A percentile compares a stretch with the other conserved stretches of the same genome.
Evolutionary conservation across 2,797 vertebrate genomes (phyloP).

Genomic region (Thalassophryne amazonica): DNA sequence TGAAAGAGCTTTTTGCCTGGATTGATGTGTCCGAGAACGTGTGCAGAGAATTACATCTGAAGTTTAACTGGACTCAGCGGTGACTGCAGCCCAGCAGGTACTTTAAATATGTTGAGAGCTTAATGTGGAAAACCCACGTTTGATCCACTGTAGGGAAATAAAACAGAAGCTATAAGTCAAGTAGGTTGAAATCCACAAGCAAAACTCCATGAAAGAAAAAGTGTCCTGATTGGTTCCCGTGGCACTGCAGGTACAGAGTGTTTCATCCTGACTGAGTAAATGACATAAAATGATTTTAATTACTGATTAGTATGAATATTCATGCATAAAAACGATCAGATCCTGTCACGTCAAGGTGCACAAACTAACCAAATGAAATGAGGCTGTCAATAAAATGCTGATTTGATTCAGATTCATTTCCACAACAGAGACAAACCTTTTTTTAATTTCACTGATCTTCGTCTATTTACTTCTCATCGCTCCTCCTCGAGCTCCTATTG

Average conservation of each 20-base stretch:
- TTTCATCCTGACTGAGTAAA: neutral
- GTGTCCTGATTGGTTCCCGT: neutral
- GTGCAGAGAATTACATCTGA: conserved; percentile 31
- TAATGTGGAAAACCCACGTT: conserved; percentile 27
- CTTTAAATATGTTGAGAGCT: conserved; percentile 39
- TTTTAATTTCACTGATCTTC: too few relatives aligned
- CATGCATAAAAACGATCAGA: neutral
- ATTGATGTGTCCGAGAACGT: conserved; percentile 41
- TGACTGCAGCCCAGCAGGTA: conserved; percentile 46
- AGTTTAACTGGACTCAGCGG: conserved; percentile 31
- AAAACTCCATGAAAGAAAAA: neutral
- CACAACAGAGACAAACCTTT: too few relatives aligned
- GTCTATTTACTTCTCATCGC: too few relatives aligned
- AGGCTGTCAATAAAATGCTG: too few relatives aligned
- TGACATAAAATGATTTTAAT: conserved; percentile 3
- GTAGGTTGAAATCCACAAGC: neutral
- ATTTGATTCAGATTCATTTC: too few relatives aligned
- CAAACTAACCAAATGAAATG: neutral
- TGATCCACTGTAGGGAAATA: conserved; percentile 8
- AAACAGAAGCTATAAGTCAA: conserved; percentile 9
- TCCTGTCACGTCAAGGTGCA: neutral
- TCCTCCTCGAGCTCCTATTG: too few relatives aligned
- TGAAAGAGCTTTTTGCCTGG: conserved; percentile 20
- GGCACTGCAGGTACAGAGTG: neutral
- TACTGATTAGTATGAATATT: neutral